These are phyloP conservation scores for Baronia brevicornis DNA, from an alignment of 2,888 invertebrate genomes.

Conservation along the genomic window DNA sequence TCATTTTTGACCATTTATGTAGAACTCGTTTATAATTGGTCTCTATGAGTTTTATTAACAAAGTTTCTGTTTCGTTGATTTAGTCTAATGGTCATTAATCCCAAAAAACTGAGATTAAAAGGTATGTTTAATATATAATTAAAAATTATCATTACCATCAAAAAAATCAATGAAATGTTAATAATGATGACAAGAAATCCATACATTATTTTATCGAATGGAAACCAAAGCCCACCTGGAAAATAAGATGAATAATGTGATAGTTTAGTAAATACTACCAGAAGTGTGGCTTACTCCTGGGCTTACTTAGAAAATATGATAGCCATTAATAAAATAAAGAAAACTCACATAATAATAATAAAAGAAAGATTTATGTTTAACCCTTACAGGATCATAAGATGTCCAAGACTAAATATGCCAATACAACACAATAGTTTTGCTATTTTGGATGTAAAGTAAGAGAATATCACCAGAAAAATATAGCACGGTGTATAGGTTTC, in stretches of 20 bases:
- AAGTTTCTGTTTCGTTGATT: slow-evolving; percentile 34
- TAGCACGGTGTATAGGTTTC: not conserved
- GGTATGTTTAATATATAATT: slow-evolving; percentile 64
- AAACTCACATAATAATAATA: not conserved
- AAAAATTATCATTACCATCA: slow-evolving; percentile 50
- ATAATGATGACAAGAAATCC: slow-evolving; percentile 39
- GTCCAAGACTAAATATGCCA: not conserved
- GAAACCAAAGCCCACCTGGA: slow-evolving; percentile 63
- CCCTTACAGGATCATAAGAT: not conserved
- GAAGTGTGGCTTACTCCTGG: too few relatives aligned
- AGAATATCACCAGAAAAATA: not conserved
- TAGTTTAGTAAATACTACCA: too few relatives aligned
- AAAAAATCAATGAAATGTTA: slow-evolving; percentile 43
- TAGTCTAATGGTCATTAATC: slow-evolving; percentile 44
- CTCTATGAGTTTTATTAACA: slow-evolving; percentile 22
- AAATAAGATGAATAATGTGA: slow-evolving; percentile 24
- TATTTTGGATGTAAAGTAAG: not conserved
- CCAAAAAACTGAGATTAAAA: slow-evolving; percentile 46
- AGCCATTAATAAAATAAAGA: slow-evolving; percentile 1
- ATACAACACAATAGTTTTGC: not conserved
- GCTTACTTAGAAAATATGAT: slow-evolving; percentile 9
- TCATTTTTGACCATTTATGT: slow-evolving; percentile 68
- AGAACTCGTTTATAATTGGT: slow-evolving; percentile 18
- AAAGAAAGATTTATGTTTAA: not conserved
- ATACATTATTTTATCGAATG: slow-evolving; percentile 47